Evolutionary conservation across 2,888 invertebrate genomes (phyloP).

Genomic region (Eupelmus urozonus): DNA sequence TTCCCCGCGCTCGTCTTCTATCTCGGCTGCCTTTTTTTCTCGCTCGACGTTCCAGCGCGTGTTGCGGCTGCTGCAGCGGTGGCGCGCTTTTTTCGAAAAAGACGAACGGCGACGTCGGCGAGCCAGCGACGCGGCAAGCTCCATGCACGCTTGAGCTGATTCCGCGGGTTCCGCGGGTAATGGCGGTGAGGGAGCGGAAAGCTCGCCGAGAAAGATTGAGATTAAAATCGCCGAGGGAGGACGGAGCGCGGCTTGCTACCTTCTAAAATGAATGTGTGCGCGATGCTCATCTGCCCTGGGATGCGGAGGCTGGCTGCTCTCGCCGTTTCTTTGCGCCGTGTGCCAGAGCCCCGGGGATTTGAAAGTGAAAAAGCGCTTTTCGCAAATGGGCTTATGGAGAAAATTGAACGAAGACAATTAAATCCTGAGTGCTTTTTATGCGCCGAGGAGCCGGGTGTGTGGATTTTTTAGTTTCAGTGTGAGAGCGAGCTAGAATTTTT

Average conservation of each 20-base stretch:
- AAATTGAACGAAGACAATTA: slow-evolving; percentile 45
- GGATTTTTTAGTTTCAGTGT: neutral
- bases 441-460: neutral
- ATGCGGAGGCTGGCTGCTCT: slow-evolving; percentile 13
- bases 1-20: slow-evolving; percentile 24
- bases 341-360: slow-evolving; percentile 10
- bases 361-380: slow-evolving; percentile 31
- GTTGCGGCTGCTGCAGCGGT: too few species aligned
- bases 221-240: slow-evolving; percentile 67
- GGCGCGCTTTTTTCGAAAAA: slow-evolving; percentile 54
- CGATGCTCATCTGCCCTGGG: slow-evolving; percentile 32
- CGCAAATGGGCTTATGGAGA: slow-evolving; percentile 27
- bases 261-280: slow-evolving; percentile 55
- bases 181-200: slow-evolving; percentile 12
- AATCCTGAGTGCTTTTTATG: neutral
- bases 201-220: slow-evolving; percentile 68
- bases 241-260: slow-evolving; percentile 10
- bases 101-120: slow-evolving; percentile 48
- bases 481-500: neutral
- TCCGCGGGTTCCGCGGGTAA: slow-evolving; percentile 41
- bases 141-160: slow-evolving; percentile 53
- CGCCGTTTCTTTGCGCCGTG: slow-evolving; percentile 28
- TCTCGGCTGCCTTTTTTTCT: slow-evolving; percentile 2
- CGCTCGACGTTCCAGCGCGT: slow-evolving; percentile 33
- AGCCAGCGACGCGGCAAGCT: slow-evolving; percentile 50